A percentile compares a stretch with the other conserved stretches of the same genome.
Conservation (phyloP, 2,797 vertebrate species). For the Sylvia borin region DNA sequence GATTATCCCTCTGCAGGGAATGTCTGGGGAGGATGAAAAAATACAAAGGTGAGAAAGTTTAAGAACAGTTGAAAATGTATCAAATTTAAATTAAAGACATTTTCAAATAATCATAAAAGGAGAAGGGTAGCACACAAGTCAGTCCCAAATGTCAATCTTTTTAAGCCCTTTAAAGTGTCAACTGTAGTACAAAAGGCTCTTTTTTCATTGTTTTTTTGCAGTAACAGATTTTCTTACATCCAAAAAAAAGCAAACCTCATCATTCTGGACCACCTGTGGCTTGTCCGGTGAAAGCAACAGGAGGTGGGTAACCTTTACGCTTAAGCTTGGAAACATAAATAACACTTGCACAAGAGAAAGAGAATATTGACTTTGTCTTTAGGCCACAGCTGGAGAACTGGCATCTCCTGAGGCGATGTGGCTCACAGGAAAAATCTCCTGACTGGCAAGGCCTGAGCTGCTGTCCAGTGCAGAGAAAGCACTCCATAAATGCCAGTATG, state of each 20-base stretch:
- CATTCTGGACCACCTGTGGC: neutral
- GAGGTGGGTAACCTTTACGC: neutral
- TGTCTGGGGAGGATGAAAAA: neutral
- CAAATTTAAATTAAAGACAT: neutral
- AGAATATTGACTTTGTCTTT: neutral
- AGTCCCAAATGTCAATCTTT: neutral
- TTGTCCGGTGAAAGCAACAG: neutral
- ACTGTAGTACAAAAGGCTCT: neutral
- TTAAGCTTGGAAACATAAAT: neutral
- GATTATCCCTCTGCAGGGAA: neutral
- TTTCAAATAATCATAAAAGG: neutral
- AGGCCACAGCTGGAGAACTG: neutral
- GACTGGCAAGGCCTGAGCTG: neutral
- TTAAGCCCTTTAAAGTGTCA: neutral
- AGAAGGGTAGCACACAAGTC: neutral
- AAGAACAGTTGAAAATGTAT: neutral
- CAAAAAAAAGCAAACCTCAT: neutral
- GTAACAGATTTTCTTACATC: neutral
- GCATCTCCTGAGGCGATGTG: neutral
- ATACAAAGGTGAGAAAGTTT: neutral
- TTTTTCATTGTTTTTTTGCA: neutral
- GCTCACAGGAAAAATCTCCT: neutral
- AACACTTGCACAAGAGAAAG: neutral
- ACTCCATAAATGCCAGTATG: neutral
- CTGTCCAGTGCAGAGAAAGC: neutral